Evolutionary conservation across 2,888 invertebrate species (phyloP), one percentile per base, ranked within the genome.

Genomic region (Macrostomum cliftonense): DNA sequence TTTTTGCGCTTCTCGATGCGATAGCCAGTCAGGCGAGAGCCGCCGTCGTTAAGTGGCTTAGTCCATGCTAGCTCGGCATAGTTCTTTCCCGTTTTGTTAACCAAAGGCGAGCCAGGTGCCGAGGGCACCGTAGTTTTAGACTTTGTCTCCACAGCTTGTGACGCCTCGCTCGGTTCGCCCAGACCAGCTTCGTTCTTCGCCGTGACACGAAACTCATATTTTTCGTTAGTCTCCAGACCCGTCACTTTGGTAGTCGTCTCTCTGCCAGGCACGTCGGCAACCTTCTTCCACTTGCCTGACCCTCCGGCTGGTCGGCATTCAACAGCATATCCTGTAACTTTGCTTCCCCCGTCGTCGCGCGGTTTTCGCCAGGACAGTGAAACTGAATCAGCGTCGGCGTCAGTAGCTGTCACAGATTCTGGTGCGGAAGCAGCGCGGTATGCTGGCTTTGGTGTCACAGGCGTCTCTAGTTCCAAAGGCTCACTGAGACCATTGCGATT

Each of bases 121-220:
- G 80, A 79, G 7, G 91, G 88, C 9, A 83, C 81, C 53, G 58
- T 69, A 67, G 55, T 36, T 59, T 85, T 85, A 52, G 87, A 83
- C 68, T 84, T 84, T 43, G 91, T 77, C 62, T 80, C 80, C 74
- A 91, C 85, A 59, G 78, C 77, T 52, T 78, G 74, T 0, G 89
- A 86, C 19, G 81, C 78, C 51, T 77, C 77, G 42, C 88, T 88
- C 55, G 93, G 89, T 66, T 87, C 88, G 71, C 93, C 84, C 70
- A 84, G 82, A 14, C 97, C 97, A 39, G 97, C 97, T 0, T 85
- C 85, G 73, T 97, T 97, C 76, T 93, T 93, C 0, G 95, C 97
- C 48, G 58, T 52, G 2, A 71, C 63, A 44, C 97, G 79, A 78
- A 97, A 97, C 71, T 97, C 95, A 70, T 95, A 97, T 66, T 91